A percentile compares a stretch with the other conserved stretches of the same genome.
Evolutionary conservation across 1,140 invertebrate species (phyloP).

Genomic region (Brachionus calyciflorus): DNA sequence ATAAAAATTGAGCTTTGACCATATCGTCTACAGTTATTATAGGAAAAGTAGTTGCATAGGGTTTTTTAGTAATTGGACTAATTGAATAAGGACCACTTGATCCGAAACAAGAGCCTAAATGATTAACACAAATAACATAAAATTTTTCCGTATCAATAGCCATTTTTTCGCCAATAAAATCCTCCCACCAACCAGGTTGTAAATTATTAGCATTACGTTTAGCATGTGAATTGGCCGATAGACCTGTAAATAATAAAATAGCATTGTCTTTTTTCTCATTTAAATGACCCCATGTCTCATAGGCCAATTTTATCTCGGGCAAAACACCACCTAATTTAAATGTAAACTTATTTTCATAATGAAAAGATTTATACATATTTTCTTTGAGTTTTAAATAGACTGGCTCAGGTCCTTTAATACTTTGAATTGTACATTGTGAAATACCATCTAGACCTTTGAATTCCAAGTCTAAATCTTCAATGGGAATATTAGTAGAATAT

Average conservation of each 20-base stretch:
- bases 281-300: constrained; percentile 61
- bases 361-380: constrained; percentile 27
- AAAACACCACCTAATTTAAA: constrained; percentile 51
- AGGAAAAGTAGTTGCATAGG: constrained; percentile 59
- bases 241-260: constrained; percentile 57
- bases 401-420: constrained; percentile 23
- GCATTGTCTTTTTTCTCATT: constrained; percentile 58
- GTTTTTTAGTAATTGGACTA: constrained; percentile 56
- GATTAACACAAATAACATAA: constrained; percentile 61
- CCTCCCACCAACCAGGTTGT: constrained; percentile 61
- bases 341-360: background rate
- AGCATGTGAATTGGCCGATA: constrained; percentile 60
- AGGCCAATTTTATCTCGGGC: constrained; percentile 57
- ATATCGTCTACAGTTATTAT: constrained; percentile 57
- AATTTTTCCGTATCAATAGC: constrained; percentile 60
- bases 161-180: constrained; percentile 59
- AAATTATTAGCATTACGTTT: constrained; percentile 56
- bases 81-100: constrained; percentile 57
- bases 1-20: constrained; percentile 55
- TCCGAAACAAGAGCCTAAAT: constrained; percentile 60
- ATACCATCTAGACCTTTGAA: constrained; percentile 13
- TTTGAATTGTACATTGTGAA: background rate
- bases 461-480: constrained; percentile 24
- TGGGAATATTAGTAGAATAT: background rate
- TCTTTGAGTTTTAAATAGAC: constrained; percentile 10